Evolutionary conservation across 2,888 invertebrate species (phyloP).

Genomic region (Cynaeus angustus): DNA sequence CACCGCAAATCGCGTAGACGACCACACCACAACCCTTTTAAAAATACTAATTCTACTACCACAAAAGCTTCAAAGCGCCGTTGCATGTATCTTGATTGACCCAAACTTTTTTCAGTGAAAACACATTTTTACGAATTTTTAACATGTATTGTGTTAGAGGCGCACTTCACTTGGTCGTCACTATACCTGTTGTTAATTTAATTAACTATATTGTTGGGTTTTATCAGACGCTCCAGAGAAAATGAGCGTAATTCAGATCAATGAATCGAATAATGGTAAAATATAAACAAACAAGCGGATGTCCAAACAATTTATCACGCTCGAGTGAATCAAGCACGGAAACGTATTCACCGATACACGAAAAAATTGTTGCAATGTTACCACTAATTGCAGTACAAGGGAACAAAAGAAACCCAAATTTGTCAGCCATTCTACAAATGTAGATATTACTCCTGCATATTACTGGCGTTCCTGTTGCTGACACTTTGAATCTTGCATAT

Average conservation of each 20-base stretch:
- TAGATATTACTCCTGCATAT: too few species aligned
- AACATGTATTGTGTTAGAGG: constrained; percentile 27
- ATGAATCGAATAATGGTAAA: constrained; percentile 27
- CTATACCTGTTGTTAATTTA: constrained; percentile 30
- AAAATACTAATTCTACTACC: constrained; percentile 46
- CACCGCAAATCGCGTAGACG: constrained; percentile 56
- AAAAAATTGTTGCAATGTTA: too few species aligned
- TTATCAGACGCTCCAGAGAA: constrained; percentile 19
- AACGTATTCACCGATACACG: too few species aligned
- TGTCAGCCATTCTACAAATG: too few species aligned
- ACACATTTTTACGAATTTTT: constrained; percentile 19
- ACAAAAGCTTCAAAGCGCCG: constrained; percentile 31
- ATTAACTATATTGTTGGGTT: constrained; percentile 38
- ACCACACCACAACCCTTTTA: constrained; percentile 55
- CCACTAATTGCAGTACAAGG: too few species aligned
- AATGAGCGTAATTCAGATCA: constrained; percentile 26
- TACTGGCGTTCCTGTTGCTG: too few species aligned
- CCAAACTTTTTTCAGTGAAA: background rate
- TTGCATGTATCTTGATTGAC: constrained; percentile 22
- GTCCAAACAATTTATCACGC: background rate
- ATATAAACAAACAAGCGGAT: constrained; percentile 21
- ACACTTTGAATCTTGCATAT: too few species aligned
- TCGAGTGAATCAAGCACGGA: background rate
- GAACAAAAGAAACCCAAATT: too few species aligned
- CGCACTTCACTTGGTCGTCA: constrained; percentile 5